A percentile compares a stretch with the other conserved stretches of the same genome.
These are phyloP conservation scores for Acrobasis repandana DNA, from an alignment of 2,888 invertebrate genomes.

Conservation along the genomic window DNA sequence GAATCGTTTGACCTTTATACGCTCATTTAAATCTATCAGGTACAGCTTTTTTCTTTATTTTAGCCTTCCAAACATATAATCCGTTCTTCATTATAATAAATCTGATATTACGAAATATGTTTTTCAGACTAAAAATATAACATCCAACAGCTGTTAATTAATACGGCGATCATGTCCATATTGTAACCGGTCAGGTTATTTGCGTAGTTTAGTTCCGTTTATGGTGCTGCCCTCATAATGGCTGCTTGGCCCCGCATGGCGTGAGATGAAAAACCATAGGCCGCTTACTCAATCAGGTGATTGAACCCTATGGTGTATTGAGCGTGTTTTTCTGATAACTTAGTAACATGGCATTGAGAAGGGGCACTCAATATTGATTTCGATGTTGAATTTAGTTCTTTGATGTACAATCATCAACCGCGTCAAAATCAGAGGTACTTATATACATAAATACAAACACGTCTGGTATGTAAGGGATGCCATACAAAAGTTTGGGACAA, in stretches of 20 bases:
- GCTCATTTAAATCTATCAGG: too few species aligned
- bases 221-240: slow-evolving; percentile 14
- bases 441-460: too few species aligned
- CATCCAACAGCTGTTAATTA: background rate
- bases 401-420: too few species aligned
- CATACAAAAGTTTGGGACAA: too few species aligned
- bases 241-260: slow-evolving; percentile 9
- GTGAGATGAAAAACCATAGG: slow-evolving; percentile 17
- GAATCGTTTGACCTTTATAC: too few species aligned
- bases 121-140: background rate
- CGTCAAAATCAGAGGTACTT: too few species aligned
- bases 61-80: too few species aligned
- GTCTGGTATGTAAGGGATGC: too few species aligned
- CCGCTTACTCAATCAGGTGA: slow-evolving; percentile 11
- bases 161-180: slow-evolving; percentile 8
- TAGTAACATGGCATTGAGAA: background rate
- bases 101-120: background rate
- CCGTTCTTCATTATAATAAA: too few species aligned
- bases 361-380: background rate
- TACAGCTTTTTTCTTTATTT: too few species aligned
- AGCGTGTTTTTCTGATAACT: slow-evolving; percentile 1
- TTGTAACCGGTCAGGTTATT: slow-evolving; percentile 1
- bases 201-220: slow-evolving; percentile 3
- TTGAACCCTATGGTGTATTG: slow-evolving; percentile 8
- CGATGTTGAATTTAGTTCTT: background rate